Evolutionary conservation across 2,888 invertebrate genomes (phyloP).

Genomic region (Cheilosia scutellata): DNA sequence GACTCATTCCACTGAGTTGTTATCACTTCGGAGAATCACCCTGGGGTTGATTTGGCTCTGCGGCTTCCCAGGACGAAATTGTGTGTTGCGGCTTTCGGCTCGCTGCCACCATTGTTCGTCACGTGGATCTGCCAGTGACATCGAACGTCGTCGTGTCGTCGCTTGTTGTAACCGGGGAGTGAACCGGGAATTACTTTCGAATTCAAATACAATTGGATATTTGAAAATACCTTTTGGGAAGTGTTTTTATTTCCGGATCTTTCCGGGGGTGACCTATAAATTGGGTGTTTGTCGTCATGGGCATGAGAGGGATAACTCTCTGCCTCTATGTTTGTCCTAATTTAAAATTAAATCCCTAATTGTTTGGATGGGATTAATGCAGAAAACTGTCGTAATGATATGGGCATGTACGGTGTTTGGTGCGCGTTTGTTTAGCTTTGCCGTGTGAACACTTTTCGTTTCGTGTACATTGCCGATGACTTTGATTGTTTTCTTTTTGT

Average conservation of each 20-base stretch:
- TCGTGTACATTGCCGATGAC: constrained; percentile 26
- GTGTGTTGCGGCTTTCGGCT: constrained; percentile 54
- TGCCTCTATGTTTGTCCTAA: constrained; percentile 50
- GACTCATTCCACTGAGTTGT: constrained; percentile 18
- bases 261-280: constrained; percentile 51
- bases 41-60: not conserved
- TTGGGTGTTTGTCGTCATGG: not conserved
- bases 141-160: constrained; percentile 57
- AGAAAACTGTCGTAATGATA: constrained; percentile 25
- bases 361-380: constrained; percentile 49
- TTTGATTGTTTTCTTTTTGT: constrained; percentile 38
- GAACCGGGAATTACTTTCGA: constrained; percentile 59
- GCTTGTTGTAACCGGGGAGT: constrained; percentile 20
- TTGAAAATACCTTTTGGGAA: constrained; percentile 27
- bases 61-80: constrained; percentile 21
- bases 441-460: constrained; percentile 64
- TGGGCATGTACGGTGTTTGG: not conserved
- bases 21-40: constrained; percentile 55
- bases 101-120: constrained; percentile 69
- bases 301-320: constrained; percentile 8
- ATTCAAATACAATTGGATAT: constrained; percentile 63
- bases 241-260: constrained; percentile 28
- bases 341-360: constrained; percentile 67
- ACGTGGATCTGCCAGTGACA: constrained; percentile 71
- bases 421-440: constrained; percentile 9